Conservation (phyloP, 2,888 invertebrate genomes). For the Campaea margaritaria region DNA sequence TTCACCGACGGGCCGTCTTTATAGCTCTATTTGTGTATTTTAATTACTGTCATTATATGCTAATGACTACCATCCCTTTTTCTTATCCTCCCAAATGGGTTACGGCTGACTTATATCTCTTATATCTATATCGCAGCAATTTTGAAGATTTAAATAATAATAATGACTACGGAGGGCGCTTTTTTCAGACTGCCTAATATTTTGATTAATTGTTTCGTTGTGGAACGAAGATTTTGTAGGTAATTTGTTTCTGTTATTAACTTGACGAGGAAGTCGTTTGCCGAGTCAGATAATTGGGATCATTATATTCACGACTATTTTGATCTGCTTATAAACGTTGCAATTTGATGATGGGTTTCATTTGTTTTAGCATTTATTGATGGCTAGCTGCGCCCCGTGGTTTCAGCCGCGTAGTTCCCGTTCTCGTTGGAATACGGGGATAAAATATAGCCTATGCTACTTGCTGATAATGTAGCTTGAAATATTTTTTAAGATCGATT, state of each 20-base stretch:
- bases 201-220: slow-evolving; percentile 79
- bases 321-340: slow-evolving; percentile 31
- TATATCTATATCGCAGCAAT: slow-evolving; percentile 79
- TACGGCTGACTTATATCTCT: slow-evolving; percentile 83
- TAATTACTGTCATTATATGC: slow-evolving; percentile 90
- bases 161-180: slow-evolving; percentile 69
- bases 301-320: slow-evolving; percentile 44
- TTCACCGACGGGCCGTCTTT: slow-evolving; percentile 83
- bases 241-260: slow-evolving; percentile 82
- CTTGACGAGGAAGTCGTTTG: slow-evolving; percentile 79
- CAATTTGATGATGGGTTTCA: slow-evolving; percentile 18
- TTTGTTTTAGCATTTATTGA: slow-evolving; percentile 6
- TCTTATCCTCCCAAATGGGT: slow-evolving; percentile 85
- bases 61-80: slow-evolving; percentile 86
- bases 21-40: slow-evolving; percentile 90
- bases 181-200: slow-evolving; percentile 66
- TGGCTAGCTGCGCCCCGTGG: too few relatives aligned
- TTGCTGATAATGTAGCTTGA: too few relatives aligned
- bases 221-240: slow-evolving; percentile 66
- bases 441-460: too few relatives aligned
- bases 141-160: slow-evolving; percentile 82
- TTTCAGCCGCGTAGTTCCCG: too few relatives aligned
- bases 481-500: too few relatives aligned
- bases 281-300: slow-evolving; percentile 64
- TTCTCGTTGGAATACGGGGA: too few relatives aligned